These are phyloP conservation scores for Choreutis nemorana DNA, from an alignment of 2,888 invertebrate species.

Conservation along the genomic window DNA sequence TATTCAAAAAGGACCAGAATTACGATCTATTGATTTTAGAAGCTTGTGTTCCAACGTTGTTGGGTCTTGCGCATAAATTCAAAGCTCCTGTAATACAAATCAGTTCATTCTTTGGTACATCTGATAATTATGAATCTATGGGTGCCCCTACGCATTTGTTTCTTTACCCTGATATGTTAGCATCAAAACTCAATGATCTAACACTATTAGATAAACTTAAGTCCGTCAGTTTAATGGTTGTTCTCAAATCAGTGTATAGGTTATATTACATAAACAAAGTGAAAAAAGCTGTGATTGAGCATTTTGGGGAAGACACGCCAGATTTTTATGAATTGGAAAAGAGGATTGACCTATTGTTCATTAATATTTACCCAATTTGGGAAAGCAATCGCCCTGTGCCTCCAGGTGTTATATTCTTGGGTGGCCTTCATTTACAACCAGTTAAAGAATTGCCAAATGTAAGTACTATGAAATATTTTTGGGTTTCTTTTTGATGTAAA, in stretches of 20 bases:
- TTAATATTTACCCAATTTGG: conserved; percentile 38
- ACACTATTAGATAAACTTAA: conserved; percentile 13
- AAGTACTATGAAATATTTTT: conserved; percentile 7
- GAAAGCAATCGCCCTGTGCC: conserved; percentile 31
- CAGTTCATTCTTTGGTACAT: background rate
- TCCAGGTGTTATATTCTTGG: conserved; percentile 34
- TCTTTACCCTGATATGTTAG: conserved; percentile 13
- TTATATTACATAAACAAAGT: conserved; percentile 3
- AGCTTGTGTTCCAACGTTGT: no score
- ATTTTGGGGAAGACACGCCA: conserved; percentile 17
- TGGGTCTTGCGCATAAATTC: conserved; percentile 3
- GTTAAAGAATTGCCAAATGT: conserved; percentile 32
- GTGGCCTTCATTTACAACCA: conserved; percentile 31
- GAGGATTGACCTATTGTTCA: conserved; percentile 30
- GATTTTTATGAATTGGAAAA: conserved; percentile 14
- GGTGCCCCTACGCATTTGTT: conserved; percentile 19
- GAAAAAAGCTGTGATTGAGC: conserved; percentile 12
- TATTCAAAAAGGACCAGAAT: background rate
- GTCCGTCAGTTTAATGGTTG: conserved; percentile 4
- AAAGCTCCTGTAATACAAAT: conserved; percentile 6
- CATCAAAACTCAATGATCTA: conserved; percentile 13
- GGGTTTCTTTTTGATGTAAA: no score
- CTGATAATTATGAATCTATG: conserved; percentile 13
- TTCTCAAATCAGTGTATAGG: conserved; percentile 10
- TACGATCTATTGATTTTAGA: conserved; percentile 2